phyloP scores from a whole-genome alignment of 1,140 invertebrate species.

The Caenorhabditis brenneri region DNA sequence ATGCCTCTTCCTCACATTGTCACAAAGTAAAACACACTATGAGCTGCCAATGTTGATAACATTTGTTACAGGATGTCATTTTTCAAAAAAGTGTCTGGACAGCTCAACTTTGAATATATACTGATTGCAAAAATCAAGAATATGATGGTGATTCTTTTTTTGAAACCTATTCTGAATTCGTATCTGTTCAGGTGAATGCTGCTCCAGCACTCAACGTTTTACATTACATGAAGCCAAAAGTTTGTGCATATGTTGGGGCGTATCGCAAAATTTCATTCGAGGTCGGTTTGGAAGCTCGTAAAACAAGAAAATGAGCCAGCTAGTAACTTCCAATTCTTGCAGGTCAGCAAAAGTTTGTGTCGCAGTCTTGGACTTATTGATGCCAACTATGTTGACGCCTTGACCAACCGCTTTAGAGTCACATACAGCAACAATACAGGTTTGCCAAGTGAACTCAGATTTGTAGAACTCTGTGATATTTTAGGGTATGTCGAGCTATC shows the following conservation, averaged over 20 bases:
- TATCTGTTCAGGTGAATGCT: constrained; percentile 18
- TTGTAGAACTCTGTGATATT: no score
- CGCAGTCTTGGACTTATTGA: not conserved
- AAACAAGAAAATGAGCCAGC: not conserved
- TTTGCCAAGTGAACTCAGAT: no score
- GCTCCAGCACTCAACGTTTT: constrained; percentile 49
- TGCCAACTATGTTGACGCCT: not conserved
- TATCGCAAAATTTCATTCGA: constrained; percentile 40
- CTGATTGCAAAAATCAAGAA: constrained; percentile 48
- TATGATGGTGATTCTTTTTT: constrained; percentile 23
- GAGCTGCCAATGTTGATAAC: not conserved
- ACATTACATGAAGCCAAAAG: constrained; percentile 52
- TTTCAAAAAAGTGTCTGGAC: constrained; percentile 46
- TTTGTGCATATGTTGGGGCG: constrained; percentile 48
- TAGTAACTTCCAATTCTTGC: not conserved
- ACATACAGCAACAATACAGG: constrained; percentile 17
- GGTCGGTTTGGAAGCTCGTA: not conserved
- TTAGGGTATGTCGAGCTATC: not conserved
- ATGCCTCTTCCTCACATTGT: constrained; percentile 13
- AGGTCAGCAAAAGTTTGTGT: constrained; percentile 13
- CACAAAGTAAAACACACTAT: not conserved
- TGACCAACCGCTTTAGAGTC: constrained; percentile 15
- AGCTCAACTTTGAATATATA: constrained; percentile 29
- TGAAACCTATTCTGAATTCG: not conserved
- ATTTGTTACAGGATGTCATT: constrained; percentile 39